These are phyloP conservation scores for Dicerorhinus sumatrensis DNA, from an alignment of 2,113 vertebrate species.

Conservation along the genomic window DNA sequence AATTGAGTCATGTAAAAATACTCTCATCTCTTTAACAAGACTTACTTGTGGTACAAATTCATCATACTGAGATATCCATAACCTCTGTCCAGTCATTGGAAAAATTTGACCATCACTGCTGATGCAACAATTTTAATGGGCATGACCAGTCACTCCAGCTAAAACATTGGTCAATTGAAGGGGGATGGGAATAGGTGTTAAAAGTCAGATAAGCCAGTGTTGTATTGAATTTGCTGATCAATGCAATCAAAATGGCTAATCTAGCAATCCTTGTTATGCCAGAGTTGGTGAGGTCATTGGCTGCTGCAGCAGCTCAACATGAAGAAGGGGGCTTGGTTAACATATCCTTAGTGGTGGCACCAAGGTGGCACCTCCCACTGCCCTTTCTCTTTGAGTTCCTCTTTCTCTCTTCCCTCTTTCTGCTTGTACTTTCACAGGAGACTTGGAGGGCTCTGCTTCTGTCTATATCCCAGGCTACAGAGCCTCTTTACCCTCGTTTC, in stretches of 20 bases:
- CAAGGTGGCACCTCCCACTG: background rate
- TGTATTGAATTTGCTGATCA: conserved; percentile 33
- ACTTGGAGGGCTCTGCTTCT: background rate
- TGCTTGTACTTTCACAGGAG: background rate
- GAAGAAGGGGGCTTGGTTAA: background rate
- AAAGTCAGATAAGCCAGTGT: conserved; percentile 37
- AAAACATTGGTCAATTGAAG: background rate
- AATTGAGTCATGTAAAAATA: background rate
- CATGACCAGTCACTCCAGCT: background rate
- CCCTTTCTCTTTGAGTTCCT: background rate
- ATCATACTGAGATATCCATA: background rate
- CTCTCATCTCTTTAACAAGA: background rate
- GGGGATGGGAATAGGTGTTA: background rate
- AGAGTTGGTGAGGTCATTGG: background rate
- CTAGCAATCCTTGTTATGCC: background rate
- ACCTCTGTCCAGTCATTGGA: background rate
- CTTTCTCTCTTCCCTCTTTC: background rate
- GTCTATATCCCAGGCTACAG: background rate
- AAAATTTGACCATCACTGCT: background rate
- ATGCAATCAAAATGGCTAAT: conserved; percentile 21
- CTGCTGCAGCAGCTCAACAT: background rate
- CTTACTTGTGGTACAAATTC: background rate
- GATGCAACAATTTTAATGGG: background rate
- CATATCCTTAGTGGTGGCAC: background rate
- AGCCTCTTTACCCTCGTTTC: background rate